A percentile compares a stretch with the other conserved stretches of the same genome.
These are phyloP conservation scores for Lithobates sylvaticus DNA, from an alignment of 2,797 vertebrate species.

Conservation along the genomic window DNA sequence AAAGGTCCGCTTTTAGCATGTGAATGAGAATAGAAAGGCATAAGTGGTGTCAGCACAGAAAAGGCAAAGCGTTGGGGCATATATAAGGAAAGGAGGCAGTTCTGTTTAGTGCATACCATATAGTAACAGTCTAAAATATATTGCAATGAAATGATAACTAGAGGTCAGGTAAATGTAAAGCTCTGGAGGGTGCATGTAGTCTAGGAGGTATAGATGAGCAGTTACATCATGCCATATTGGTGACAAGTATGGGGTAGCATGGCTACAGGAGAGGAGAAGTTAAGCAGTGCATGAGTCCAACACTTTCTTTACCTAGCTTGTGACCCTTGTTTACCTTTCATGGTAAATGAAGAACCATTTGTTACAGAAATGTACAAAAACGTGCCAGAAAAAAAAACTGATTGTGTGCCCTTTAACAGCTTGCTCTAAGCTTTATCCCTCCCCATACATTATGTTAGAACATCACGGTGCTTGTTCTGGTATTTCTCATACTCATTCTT, in stretches of 20 bases:
- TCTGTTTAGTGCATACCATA: background rate
- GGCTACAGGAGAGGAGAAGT: background rate
- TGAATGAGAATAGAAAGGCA: conserved; percentile 2
- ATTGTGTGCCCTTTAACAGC: too few species aligned
- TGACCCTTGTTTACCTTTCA: background rate
- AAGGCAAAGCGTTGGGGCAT: background rate
- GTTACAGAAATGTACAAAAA: background rate
- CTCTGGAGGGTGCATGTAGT: too few species aligned
- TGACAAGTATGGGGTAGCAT: background rate
- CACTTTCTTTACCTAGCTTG: background rate
- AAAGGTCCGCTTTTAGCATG: too few species aligned
- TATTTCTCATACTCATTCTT: too few species aligned
- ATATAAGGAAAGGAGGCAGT: background rate
- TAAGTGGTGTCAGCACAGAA: background rate
- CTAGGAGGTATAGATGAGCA: background rate
- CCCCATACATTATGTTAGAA: background rate
- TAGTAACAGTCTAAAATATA: conserved; percentile 38
- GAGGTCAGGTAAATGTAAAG: too few species aligned
- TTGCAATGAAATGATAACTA: background rate
- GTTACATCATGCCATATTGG: background rate
- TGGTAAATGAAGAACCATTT: background rate
- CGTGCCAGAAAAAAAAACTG: too few species aligned
- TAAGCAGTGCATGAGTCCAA: background rate
- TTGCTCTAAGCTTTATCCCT: background rate
- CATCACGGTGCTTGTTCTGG: too few species aligned